A percentile compares a stretch with the other conserved stretches of the same genome.
Conservation (phyloP, 2,888 invertebrate species). For the Apamea monoglypha region DNA sequence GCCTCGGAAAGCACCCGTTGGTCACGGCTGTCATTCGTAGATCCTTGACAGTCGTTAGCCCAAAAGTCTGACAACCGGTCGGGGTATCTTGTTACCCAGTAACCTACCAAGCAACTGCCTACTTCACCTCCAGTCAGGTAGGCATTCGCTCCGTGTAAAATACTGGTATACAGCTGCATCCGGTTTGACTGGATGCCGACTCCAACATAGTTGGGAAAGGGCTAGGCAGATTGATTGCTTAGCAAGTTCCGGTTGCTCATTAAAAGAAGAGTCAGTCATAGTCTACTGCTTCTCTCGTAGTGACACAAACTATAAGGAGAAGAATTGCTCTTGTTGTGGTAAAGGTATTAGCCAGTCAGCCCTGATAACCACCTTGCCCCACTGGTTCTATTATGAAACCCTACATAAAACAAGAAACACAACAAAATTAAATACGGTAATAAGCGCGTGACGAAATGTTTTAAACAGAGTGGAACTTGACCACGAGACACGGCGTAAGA, state of each 20-base stretch:
- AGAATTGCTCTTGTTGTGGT: neutral
- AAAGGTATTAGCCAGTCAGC: neutral
- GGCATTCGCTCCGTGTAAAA: neutral
- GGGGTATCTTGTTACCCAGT: neutral
- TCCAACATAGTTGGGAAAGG: neutral
- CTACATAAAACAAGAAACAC: conserved; percentile 7
- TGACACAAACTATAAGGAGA: neutral
- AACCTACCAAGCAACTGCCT: no score
- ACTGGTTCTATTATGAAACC: neutral
- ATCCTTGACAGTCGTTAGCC: neutral
- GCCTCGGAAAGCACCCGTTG: neutral
- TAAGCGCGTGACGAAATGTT: conserved; percentile 37
- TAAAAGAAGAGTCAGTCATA: neutral
- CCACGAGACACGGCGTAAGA: neutral
- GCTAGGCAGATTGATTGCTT: neutral
- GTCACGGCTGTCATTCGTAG: neutral
- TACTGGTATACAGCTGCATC: neutral
- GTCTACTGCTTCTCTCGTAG: neutral
- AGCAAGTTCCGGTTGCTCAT: neutral
- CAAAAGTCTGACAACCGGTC: neutral
- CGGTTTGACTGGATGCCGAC: neutral
- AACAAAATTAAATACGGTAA: conserved; percentile 26
- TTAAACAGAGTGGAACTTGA: conserved; percentile 36
- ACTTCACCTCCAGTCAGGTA: neutral
- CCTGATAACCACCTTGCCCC: neutral